phyloP scores from a whole-genome alignment of 2,113 vertebrate species.

The Nyctereutes procyonoides region DNA sequence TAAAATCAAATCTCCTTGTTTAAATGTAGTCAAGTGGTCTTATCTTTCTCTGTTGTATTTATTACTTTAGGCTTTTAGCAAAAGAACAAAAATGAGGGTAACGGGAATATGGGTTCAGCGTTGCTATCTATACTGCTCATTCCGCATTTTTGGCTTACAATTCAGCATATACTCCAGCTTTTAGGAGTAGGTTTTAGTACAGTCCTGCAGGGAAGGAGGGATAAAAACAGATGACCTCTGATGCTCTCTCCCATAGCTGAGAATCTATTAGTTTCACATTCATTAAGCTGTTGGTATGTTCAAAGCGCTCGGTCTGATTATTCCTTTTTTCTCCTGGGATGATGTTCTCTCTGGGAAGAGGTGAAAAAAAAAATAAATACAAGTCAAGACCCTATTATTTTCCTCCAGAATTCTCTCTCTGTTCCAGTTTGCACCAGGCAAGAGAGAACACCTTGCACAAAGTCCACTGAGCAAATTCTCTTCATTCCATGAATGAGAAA shows the following conservation, averaged over 20 bases:
- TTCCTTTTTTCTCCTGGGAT: neutral
- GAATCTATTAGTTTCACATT: constrained; percentile 30
- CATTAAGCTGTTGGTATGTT: neutral
- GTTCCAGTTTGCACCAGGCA: neutral
- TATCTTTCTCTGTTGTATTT: neutral
- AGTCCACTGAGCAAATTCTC: neutral
- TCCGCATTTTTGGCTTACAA: constrained; percentile 30
- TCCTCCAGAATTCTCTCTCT: neutral
- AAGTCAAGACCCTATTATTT: neutral
- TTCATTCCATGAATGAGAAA: neutral
- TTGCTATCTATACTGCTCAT: neutral
- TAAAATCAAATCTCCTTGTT: neutral
- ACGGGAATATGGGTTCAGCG: neutral
- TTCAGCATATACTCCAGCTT: neutral
- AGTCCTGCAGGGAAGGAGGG: neutral
- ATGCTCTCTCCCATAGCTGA: constrained; percentile 10
- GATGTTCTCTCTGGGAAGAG: neutral
- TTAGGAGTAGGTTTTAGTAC: neutral
- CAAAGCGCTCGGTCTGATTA: constrained; percentile 52
- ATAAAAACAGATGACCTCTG: neutral
- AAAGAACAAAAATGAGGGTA: neutral
- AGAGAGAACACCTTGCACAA: neutral
- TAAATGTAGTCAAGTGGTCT: neutral
- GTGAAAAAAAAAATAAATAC: neutral
- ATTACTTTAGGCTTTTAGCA: neutral